A percentile compares a stretch with the other conserved stretches of the same genome.
Evolutionary conservation across 2,113 vertebrate species (phyloP).

Genomic region (Eudyptes chrysolophus): DNA sequence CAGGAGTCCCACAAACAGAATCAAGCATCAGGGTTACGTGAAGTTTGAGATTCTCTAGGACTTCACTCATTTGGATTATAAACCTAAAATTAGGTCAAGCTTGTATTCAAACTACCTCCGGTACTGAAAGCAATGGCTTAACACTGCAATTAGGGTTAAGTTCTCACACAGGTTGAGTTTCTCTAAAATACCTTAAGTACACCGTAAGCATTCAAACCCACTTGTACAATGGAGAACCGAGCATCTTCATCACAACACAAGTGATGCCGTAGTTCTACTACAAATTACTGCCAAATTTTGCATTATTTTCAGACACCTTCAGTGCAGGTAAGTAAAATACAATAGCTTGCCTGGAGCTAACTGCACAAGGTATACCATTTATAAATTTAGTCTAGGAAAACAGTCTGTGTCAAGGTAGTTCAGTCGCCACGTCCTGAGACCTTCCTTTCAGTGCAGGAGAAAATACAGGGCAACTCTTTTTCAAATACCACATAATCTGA

Average conservation of each 20-base stretch:
- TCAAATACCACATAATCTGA: neutral
- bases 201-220: neutral
- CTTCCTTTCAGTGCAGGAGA: neutral
- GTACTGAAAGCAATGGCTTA: neutral
- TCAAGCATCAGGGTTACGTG: neutral
- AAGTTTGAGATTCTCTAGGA: neutral
- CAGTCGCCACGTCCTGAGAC: neutral
- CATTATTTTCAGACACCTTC: neutral
- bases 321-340: neutral
- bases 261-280: neutral
- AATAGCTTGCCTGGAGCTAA: neutral
- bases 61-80: neutral
- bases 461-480: neutral
- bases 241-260: neutral
- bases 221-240: rapidly evolving
- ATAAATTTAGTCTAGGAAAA: neutral
- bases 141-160: neutral
- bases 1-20: neutral
- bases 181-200: neutral
- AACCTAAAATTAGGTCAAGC: neutral
- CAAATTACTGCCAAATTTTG: neutral
- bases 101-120: neutral
- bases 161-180: rapidly evolving
- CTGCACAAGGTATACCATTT: neutral
- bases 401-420: neutral